Base-by-base conservation (phyloP, 2,113 vertebrate species). In the Onychostruthus taczanowskii region DNA sequence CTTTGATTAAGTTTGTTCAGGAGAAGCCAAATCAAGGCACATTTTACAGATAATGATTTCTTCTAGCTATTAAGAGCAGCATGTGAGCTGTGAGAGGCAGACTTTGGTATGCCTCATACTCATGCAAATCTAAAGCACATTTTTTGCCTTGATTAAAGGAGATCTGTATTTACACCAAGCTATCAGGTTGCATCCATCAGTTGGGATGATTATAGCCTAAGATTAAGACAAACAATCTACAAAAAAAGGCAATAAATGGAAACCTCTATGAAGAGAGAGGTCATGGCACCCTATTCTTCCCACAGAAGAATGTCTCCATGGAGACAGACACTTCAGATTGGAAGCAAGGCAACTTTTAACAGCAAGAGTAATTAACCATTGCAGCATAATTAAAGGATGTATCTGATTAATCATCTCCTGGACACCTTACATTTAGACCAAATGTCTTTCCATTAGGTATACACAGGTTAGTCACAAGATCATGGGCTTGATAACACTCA, bases 341-440 rank as follows among this genome's bases (percentile, higher is more conserved):
- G 94, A 97, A 92, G 85, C 47, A 96, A 96, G 96, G 93, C 93
- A 93, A 95, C 67, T 96, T 94, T 86, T 90, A 97, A 93, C 78
- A 86, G 85, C 68, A 86, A 91, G 90, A 90, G 61, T 94, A 96
- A 97, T 96, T 96, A 96, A 96, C 90, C 49, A 63, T 84, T 97
- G 85, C 52, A 90, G 75, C 35, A 86, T 95, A 94, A 97, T 97
- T 96, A 95, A 93, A 80, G 93, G 87, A 94, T 84, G 88, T 81
- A 68, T 67, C 76, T 96, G 90, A 96, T 96, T 96, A 95, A 96
- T 96, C 83, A 95, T 88, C 92, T 94, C 93, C 83, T 89, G 76
- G 44, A 97, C 75, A 83, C 85, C 86, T 92, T 93, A 93, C 88
- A 84, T 84, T 93, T 93, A 96, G 52, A 86, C 56, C 44, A 91